Evolutionary conservation across 23 tunicate genomes (phyloP).

Genomic region (Ascidia mentula): DNA sequence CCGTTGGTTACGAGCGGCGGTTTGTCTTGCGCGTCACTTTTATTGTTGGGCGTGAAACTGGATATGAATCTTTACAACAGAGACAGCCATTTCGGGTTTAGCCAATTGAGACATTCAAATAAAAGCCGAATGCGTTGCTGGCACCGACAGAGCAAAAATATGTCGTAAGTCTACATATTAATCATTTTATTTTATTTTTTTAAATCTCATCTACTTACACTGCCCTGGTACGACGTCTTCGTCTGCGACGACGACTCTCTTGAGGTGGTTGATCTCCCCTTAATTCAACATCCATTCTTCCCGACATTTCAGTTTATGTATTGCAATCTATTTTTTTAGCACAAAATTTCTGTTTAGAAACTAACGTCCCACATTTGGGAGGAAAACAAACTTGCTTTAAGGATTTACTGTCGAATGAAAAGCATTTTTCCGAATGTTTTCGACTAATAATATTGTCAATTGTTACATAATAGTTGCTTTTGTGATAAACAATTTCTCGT

Average conservation of each 20-base stretch:
- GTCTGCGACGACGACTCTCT: slow-evolving; percentile 3
- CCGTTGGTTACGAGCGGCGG: background rate
- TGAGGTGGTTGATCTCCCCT: background rate
- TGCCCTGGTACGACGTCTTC: slow-evolving; percentile 21
- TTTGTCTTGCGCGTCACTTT: background rate
- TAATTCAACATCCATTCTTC: background rate
- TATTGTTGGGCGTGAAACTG: background rate
- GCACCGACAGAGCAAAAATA: too few relatives aligned
- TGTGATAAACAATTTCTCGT: background rate
- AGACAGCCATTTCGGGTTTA: too few relatives aligned
- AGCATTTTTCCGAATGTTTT: too few relatives aligned
- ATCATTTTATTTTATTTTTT: too few relatives aligned
- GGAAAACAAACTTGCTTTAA: background rate
- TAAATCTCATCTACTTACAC: slow-evolving; percentile 18
- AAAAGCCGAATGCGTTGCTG: too few relatives aligned
- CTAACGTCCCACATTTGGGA: background rate
- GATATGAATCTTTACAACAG: background rate
- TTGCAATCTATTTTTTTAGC: background rate
- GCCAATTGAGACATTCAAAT: too few relatives aligned
- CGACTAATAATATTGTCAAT: too few relatives aligned
- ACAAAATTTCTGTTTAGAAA: background rate
- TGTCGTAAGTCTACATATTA: too few relatives aligned
- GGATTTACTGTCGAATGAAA: background rate
- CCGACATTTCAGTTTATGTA: background rate
- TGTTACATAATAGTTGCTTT: too few relatives aligned